Base-by-base conservation (phyloP, 1,140 invertebrate species). In the Drosophila yakuba region DNA sequence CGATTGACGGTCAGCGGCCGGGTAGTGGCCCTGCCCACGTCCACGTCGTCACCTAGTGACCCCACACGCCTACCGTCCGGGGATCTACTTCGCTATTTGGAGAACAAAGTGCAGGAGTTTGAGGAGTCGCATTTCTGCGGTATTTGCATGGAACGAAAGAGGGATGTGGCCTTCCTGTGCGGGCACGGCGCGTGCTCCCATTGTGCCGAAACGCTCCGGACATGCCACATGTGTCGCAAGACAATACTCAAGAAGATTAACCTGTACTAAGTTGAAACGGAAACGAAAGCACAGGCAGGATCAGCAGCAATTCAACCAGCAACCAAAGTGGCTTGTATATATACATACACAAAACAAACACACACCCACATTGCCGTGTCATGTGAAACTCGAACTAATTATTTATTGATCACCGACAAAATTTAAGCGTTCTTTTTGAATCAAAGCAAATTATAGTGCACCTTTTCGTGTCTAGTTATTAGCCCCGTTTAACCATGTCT, bases 181-280 rank as follows among this genome's bases (percentile, higher is more conserved):
- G 97, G 97, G 7, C 97, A 98, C 86, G 95, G 96, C 15, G 96
- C 97, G 5, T 98, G 97, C 93, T 95, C 95, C 35, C 94, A 95
- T 52, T 98, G 97, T 90, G 95, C 97, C 1, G 95, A 96, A 58
- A 96, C 97, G 2, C 93, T 98, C 2, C 95, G 95, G 85, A 96
- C 95, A 7, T 98, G 97, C 93, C 97, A 98, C 93, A 98, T 98
- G 97, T 98, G 97, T 93, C 94, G 97, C 38, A 96, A 97, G 93
- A 95, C 95, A 7, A 98, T 98, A 86, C 95, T 95, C 14, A 96
- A 97, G 91, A 98, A 97, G 91, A 98, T 98, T 76, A 97, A 97
- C 93, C 94, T 98, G 32, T 96, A 96, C 91, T 96, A 93, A 90
- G 52, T 10, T 28, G n/a, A 12, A 43, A 12, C 20, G 25, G 44